phyloP scores from a whole-genome alignment of 35 echinoderm and acorn worm species.

The Apostichopus japonicus region DNA sequence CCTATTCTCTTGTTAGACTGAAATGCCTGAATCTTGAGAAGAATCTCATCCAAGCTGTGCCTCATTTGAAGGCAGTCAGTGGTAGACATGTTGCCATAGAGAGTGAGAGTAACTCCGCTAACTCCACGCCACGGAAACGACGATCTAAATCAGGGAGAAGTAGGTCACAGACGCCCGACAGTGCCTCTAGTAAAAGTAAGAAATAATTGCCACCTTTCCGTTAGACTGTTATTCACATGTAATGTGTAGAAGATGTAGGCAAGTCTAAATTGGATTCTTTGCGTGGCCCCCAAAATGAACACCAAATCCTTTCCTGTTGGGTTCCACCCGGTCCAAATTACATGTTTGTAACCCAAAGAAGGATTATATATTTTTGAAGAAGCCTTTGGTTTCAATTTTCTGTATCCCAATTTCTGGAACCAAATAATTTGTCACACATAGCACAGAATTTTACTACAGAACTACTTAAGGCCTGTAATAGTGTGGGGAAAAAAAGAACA shows the following conservation, averaged over 20 bases:
- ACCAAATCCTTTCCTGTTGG: not conserved
- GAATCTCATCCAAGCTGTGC: slow-evolving; percentile 87
- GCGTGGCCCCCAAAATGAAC: not conserved
- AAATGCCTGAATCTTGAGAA: slow-evolving; percentile 91
- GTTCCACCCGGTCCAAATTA: not conserved
- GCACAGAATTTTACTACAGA: too few relatives aligned
- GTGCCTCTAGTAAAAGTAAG: slow-evolving; percentile 33
- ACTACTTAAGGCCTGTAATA: too few relatives aligned
- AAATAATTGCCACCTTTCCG: not conserved
- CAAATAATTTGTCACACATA: too few relatives aligned
- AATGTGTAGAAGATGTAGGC: not conserved
- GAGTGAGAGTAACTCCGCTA: slow-evolving; percentile 56
- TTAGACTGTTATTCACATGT: not conserved
- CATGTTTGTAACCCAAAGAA: not conserved
- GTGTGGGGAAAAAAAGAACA: too few relatives aligned
- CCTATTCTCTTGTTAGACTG: slow-evolving; percentile 45
- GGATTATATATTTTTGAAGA: too few relatives aligned
- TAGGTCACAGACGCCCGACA: slow-evolving; percentile 33
- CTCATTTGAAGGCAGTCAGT: slow-evolving; percentile 83
- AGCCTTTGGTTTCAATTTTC: too few relatives aligned
- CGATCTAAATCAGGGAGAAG: slow-evolving; percentile 55
- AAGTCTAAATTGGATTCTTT: not conserved
- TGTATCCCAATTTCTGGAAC: too few relatives aligned
- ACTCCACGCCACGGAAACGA: slow-evolving; percentile 59
- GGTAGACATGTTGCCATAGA: slow-evolving; percentile 77